Percentiles rank a stretch among this genome's conserved stretches.
Evolutionary conservation across 2,113 vertebrate genomes (phyloP).

Genomic region (Pteronura brasiliensis): DNA sequence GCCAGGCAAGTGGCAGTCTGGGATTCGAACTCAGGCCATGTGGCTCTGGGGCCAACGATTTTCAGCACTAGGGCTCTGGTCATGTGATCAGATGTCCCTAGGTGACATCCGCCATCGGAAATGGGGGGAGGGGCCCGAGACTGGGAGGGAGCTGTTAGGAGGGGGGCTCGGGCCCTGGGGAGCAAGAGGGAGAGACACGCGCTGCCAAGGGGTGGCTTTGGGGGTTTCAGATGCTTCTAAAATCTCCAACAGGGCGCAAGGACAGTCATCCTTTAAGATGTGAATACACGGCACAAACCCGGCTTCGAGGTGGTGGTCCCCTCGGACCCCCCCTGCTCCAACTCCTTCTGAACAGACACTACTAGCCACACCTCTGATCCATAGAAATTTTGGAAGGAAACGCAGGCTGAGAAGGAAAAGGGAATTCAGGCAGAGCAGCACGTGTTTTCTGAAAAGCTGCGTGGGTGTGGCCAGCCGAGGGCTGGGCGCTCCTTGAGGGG

Average conservation of each 20-base stretch:
- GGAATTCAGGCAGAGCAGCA: background rate
- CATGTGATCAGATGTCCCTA: background rate
- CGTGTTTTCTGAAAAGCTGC: fast-evolving
- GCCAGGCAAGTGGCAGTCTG: too few relatives aligned
- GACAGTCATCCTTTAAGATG: background rate
- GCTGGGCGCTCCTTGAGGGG: background rate
- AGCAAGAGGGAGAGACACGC: background rate
- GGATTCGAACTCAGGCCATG: fast-evolving
- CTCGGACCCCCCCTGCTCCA: fast-evolving
- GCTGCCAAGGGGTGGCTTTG: too few relatives aligned
- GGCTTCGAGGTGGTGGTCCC: background rate
- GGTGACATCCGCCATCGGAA: background rate
- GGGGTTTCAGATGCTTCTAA: too few relatives aligned
- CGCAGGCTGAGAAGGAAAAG: background rate
- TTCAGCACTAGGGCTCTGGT: background rate
- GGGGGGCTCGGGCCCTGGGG: too few relatives aligned
- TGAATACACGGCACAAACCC: too few relatives aligned
- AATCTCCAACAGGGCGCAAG: fast-evolving
- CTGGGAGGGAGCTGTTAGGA: background rate
- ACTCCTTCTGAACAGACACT: background rate
- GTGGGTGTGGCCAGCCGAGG: background rate
- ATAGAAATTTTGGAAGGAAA: background rate
- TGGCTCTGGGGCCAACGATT: fast-evolving
- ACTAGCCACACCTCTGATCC: fast-evolving
- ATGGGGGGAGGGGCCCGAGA: background rate